Evolutionary conservation across 64 coral and sea anemone genomes (phyloP).

Genomic region (Pocillopora damicornis): DNA sequence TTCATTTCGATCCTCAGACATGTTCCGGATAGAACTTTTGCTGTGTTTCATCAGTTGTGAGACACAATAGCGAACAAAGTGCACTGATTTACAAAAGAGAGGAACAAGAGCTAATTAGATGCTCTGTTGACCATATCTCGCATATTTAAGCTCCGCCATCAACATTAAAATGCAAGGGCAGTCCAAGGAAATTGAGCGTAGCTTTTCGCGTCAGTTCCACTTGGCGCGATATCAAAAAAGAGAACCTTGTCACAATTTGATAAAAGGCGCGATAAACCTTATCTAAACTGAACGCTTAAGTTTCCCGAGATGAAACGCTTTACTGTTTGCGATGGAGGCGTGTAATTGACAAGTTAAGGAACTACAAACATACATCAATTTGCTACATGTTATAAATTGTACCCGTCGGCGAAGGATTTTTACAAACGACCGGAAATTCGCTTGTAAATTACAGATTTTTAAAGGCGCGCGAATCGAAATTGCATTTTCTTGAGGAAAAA

Average conservation of each 20-base stretch:
- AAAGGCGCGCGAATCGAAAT: background rate
- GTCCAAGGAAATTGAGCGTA: conserved; percentile 18
- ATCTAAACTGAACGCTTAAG: background rate
- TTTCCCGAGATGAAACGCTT: conserved; percentile 20
- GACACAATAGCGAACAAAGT: background rate
- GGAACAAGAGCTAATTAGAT: conserved; percentile 34
- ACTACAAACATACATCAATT: conserved; percentile 94
- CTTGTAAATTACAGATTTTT: background rate
- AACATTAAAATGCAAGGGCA: conserved; percentile 10
- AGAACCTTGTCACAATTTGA: conserved; percentile 41
- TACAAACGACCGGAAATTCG: conserved; percentile 1
- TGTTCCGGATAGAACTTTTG: background rate
- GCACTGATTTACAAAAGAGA: background rate
- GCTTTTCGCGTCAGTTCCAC: background rate
- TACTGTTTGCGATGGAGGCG: conserved; percentile 20
- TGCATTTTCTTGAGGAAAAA: background rate
- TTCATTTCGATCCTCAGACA: background rate
- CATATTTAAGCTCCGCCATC: conserved; percentile 7
- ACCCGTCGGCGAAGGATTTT: background rate
- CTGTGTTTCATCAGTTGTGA: background rate
- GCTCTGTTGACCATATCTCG: background rate
- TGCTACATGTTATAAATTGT: conserved; percentile 95
- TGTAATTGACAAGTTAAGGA: conserved; percentile 89
- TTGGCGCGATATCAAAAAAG: conserved; percentile 6
- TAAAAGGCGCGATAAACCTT: conserved; percentile 12